Evolutionary conservation across 2,888 invertebrate species (phyloP), one percentile per base, ranked within the genome.

Genomic region (Cheiracanthium punctorium): DNA sequence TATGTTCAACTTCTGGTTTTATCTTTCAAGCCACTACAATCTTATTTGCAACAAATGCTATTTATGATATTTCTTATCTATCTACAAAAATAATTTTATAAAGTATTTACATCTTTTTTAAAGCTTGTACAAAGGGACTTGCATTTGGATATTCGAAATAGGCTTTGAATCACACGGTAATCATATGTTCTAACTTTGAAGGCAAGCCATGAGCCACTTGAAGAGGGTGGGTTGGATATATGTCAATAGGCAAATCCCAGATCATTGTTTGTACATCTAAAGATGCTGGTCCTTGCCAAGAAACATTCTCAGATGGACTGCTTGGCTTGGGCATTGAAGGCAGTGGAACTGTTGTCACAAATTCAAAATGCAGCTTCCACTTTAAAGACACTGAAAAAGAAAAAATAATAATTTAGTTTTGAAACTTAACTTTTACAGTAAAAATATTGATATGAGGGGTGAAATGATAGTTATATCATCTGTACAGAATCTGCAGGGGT

Each of bases 311-410:
- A 32, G 93, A 93, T 32, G 94, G 93, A 82, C 93, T 93, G 70
- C 91, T 90, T 5, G 94, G 94, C 32, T 90, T 90, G 17, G 90
- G 89, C 30, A 90, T 90, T 24, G 90, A 80, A 10, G 90, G 89
- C 80, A 82, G 74, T 17, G 88, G 48, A 28, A 93, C 93, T 87
- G 95, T 95, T 0, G 96, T 97, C 0, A 97, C 98, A 93, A 99
- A 99, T 92, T 99, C 98, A 92, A 99, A 99, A 92, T 99, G 98
- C 33, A 99, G 93, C 71, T 96, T 94, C 99, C 99, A 99, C 91
- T 95, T 95, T 79, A 98, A 93, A 79, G 95, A 95, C 10, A 99
- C 97, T 95, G n/a, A n/a, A 93, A 89, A 93, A 93, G 89, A 88
- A 58, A 64, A 79, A 79, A 43, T n/a, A 17, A 67, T 52, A 52